Base-by-base conservation (phyloP, 2,888 invertebrate genomes). In the Lasius fuliginosus region DNA sequence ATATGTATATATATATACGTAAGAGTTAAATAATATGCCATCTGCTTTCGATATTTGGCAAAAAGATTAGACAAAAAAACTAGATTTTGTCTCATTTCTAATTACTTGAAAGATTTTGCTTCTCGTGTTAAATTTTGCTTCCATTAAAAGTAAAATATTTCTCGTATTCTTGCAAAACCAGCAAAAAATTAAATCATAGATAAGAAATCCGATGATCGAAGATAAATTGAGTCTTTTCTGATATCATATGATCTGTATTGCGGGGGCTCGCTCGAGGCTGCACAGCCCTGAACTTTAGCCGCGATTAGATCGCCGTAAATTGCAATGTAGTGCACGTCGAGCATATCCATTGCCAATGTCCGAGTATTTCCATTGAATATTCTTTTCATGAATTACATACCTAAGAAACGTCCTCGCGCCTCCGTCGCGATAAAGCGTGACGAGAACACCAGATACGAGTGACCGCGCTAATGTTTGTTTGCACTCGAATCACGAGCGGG, bases 261-360 rank as follows among this genome's bases (percentile, higher is more conserved):
- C 2, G 9, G 62, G 82, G 58, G 46, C 40, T 30, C 30, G 73
- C 56, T 23, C 60, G 33, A 65, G 46, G 49, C 76, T 71, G 85
- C 82, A 88, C 89, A 87, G 82, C 90, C 90, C 88, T 91, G 91
- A 92, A 92, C 91, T 91, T 90, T 89, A 91, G 91, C 88, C 91
- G 90, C 92, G 93, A 93, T 93, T 91, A 92, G 88, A 90, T 92
- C 91, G 88, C 68, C 87, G 89, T 90, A 91, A 91, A 93, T 94
- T 93, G 92, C 90, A 90, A 94, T 94, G 93, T 93, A 91, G 92
- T 90, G 91, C 93, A 93, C 94, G 94, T 93, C 91, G 90, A 73
- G 86, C 87, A 92, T 91, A 91, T 92, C 90, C 90, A 89, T 89
- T 91, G 92, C 86, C 91, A 91, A 90, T 90, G 91, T 83, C 86